phyloP scores from a whole-genome alignment of 2,113 vertebrate species.

The Epinephelus moara region DNA sequence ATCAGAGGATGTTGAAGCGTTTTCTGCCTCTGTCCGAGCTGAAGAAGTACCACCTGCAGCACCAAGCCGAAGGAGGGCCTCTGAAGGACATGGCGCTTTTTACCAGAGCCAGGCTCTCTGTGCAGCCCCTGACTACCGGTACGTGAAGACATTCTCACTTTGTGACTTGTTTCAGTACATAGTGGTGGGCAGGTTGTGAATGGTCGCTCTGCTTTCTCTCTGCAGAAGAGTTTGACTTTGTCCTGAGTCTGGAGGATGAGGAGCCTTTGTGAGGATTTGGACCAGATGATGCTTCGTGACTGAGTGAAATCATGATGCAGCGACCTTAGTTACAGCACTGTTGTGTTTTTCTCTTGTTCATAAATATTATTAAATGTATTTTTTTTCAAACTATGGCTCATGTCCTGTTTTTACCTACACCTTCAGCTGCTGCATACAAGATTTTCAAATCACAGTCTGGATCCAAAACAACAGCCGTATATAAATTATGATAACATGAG shows the following conservation, averaged over 20 bases:
- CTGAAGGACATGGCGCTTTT: conserved; percentile 91
- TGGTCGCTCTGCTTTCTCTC: conserved; percentile 36
- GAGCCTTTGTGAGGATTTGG: conserved; percentile 77
- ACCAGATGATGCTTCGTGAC: conserved; percentile 1
- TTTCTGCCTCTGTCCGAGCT: conserved; percentile 93
- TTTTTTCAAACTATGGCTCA: background rate
- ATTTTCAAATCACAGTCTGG: background rate
- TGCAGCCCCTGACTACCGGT: conserved; percentile 93
- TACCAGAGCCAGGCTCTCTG: conserved; percentile 90
- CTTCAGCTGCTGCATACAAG: background rate
- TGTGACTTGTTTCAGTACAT: background rate
- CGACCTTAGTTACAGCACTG: background rate
- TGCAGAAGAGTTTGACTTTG: conserved; percentile 94
- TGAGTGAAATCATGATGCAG: background rate
- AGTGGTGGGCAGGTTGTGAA: too few species aligned
- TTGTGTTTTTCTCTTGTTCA: background rate
- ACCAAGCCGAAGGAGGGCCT: conserved; percentile 86
- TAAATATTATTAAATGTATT: conserved; percentile 23
- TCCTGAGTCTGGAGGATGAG: conserved; percentile 91
- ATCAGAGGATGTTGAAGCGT: conserved; percentile 91
- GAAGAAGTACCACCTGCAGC: conserved; percentile 89
- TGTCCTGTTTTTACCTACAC: background rate
- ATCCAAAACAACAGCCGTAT: background rate
- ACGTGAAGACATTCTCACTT: background rate
- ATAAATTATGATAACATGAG: background rate